Conservation (phyloP, 2,888 invertebrate species). For the Latheticus oryzae region DNA sequence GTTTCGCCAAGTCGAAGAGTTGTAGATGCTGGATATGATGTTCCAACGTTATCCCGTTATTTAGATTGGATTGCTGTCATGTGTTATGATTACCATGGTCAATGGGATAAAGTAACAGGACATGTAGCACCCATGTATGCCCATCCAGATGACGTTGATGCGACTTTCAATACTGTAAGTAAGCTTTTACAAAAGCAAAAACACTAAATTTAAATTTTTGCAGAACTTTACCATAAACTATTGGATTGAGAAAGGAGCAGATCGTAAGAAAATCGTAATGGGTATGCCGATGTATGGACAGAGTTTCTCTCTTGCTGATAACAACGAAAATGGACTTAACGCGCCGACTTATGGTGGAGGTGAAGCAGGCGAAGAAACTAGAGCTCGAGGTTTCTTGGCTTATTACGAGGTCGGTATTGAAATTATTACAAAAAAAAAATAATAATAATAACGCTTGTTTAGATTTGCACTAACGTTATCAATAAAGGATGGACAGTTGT, state of each 20-base stretch:
- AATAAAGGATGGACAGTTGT: slow-evolving; percentile 80
- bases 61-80: slow-evolving; percentile 93
- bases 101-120: slow-evolving; percentile 92
- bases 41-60: slow-evolving; percentile 78
- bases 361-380: slow-evolving; percentile 88
- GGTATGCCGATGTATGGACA: slow-evolving; percentile 93
- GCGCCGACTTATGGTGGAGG: slow-evolving; percentile 87
- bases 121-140: slow-evolving; percentile 90
- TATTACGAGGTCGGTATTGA: slow-evolving; percentile 95
- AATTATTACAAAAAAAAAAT: slow-evolving; percentile 13
- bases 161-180: slow-evolving; percentile 81
- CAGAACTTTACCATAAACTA: slow-evolving; percentile 89
- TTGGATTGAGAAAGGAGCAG: slow-evolving; percentile 86
- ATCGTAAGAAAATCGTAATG: slow-evolving; percentile 81
- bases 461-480: slow-evolving; percentile 85
- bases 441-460: slow-evolving; percentile 27
- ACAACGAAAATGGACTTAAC: slow-evolving; percentile 75
- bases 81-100: slow-evolving; percentile 92
- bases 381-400: slow-evolving; percentile 87
- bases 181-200: too few relatives aligned
- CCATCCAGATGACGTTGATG: slow-evolving; percentile 78
- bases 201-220: too few relatives aligned
- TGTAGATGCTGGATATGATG: slow-evolving; percentile 87
- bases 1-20: slow-evolving; percentile 88
- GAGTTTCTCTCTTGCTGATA: slow-evolving; percentile 83